Evolutionary conservation across 2,797 vertebrate species (phyloP).

Genomic region (Chiloscyllium punctatum): DNA sequence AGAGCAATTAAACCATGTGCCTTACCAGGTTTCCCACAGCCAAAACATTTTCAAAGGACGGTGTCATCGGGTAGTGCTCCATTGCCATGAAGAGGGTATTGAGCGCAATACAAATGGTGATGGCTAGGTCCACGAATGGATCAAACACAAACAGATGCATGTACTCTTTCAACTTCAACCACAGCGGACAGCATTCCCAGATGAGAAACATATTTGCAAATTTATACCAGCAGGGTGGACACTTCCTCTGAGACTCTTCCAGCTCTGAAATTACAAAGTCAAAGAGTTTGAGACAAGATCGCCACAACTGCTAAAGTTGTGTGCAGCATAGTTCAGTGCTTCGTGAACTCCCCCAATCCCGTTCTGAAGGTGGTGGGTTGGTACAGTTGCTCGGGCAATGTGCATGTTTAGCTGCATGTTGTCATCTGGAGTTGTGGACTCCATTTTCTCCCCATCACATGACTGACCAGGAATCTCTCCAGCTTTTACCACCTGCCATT

Average conservation of each 20-base stretch:
- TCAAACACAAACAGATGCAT: conserved; percentile 94
- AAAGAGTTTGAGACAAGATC: not conserved
- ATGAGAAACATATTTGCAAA: conserved; percentile 88
- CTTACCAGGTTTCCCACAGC: conserved; percentile 89
- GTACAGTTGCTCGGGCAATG: not conserved
- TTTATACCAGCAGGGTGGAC: conserved; percentile 97
- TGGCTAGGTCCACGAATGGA: conserved; percentile 93
- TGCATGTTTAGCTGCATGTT: not conserved
- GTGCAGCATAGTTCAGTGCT: not conserved
- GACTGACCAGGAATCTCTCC: not conserved
- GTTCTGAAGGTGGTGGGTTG: conserved; percentile 26
- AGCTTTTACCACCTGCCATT: too few species aligned
- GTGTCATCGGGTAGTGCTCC: conserved; percentile 96
- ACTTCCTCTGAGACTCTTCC: conserved; percentile 93
- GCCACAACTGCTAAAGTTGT: not conserved
- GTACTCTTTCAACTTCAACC: conserved; percentile 89
- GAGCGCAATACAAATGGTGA: conserved; percentile 97
- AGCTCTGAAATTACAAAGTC: conserved; percentile 64
- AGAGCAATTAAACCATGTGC: not conserved
- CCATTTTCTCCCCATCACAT: not conserved
- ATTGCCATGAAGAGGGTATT: conserved; percentile 98
- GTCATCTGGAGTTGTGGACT: not conserved
- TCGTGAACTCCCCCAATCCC: too few species aligned
- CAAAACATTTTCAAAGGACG: conserved; percentile 70
- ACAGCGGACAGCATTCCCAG: conserved; percentile 90